Conservation (phyloP, 2,113 vertebrate species). For the Donacobius atricapilla region DNA sequence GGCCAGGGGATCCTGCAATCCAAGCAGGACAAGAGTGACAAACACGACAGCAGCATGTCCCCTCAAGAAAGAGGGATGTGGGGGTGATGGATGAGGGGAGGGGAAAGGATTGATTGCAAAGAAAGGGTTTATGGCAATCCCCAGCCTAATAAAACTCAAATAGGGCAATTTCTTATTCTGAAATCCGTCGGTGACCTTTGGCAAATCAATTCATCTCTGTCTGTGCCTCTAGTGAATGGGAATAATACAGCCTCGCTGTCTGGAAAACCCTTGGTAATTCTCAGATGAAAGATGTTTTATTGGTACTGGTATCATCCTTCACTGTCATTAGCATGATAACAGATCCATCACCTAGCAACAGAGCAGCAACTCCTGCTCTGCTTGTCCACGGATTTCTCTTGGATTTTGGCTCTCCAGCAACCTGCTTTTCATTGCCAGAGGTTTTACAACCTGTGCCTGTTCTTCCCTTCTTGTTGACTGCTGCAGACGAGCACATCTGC, state of each 20-base stretch:
- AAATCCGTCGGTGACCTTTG: slow-evolving; percentile 49
- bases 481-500: neutral
- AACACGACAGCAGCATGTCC: neutral
- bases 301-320: slow-evolving; percentile 46
- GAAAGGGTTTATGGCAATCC: slow-evolving; percentile 31
- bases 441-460: neutral
- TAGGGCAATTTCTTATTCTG: slow-evolving; percentile 37
- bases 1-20: neutral
- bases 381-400: neutral
- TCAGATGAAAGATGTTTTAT: slow-evolving; percentile 60
- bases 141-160: slow-evolving; percentile 36
- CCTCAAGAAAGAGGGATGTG: neutral
- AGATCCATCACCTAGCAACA: slow-evolving; percentile 62
- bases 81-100: neutral
- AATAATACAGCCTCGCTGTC: slow-evolving; percentile 19
- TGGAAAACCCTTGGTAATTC: slow-evolving; percentile 29
- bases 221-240: slow-evolving; percentile 5
- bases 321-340: slow-evolving; percentile 57
- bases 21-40: neutral
- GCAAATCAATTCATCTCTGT: slow-evolving; percentile 52
- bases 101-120: neutral
- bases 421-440: neutral
- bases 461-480: neutral
- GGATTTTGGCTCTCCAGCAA: neutral
- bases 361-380: neutral